A percentile compares a stretch with the other conserved stretches of the same genome.
Evolutionary conservation across 2,113 vertebrate genomes (phyloP).

Genomic region (Perca flavescens): DNA sequence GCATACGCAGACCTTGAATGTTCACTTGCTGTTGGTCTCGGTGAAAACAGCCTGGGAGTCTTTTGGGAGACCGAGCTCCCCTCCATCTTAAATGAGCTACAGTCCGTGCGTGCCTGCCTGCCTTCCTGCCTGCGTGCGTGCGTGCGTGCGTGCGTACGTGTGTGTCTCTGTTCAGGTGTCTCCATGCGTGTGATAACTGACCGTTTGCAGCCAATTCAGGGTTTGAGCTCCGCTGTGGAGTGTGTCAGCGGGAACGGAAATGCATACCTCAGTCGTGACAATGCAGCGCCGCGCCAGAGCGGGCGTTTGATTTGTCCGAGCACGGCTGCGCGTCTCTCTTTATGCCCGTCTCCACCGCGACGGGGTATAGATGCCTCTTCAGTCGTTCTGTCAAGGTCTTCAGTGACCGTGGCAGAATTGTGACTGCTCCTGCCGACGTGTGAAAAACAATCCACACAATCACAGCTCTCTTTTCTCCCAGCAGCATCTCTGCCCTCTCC

Average conservation of each 20-base stretch:
- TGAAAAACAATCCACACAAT: conserved; percentile 12
- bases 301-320: conserved; percentile 6
- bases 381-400: background rate
- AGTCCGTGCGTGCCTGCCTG: no score
- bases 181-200: conserved; percentile 12
- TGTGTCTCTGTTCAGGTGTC: no score
- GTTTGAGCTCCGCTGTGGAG: background rate
- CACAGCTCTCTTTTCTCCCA: background rate
- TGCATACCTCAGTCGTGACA: background rate
- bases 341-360: conserved; percentile 22
- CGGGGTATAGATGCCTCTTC: conserved; percentile 14
- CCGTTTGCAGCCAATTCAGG: background rate
- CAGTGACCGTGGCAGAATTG: background rate
- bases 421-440: background rate
- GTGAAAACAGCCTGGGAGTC: background rate
- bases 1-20: conserved; percentile 11
- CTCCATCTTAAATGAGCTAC: conserved; percentile 45
- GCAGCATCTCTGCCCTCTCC: background rate
- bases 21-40: background rate
- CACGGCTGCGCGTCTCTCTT: background rate
- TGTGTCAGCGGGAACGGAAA: conserved; percentile 13
- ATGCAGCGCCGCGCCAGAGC: background rate
- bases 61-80: background rate
- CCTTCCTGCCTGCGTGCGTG: no score
- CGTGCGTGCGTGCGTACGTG: no score